These are phyloP conservation scores for Pomacea maculata DNA, from an alignment of 1,140 invertebrate species.

Conservation along the genomic window DNA sequence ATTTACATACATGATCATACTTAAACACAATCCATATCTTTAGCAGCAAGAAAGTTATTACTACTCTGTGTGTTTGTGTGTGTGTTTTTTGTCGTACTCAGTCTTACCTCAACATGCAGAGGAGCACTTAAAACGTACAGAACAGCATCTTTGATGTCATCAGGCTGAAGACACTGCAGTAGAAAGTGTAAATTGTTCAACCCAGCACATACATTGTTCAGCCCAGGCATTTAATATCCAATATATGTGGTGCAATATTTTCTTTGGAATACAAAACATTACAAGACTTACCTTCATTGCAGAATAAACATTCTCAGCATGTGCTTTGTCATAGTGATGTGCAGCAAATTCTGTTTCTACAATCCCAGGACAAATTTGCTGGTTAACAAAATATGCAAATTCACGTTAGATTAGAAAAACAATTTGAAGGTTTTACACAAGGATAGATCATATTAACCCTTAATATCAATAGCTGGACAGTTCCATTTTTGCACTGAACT, in stretches of 20 bases:
- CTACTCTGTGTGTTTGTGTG: not conserved
- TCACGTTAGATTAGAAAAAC: too few species aligned
- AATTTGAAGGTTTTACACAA: too few species aligned
- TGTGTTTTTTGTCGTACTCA: not conserved
- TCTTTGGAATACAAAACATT: not conserved
- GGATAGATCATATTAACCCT: too few species aligned
- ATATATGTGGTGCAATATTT: not conserved
- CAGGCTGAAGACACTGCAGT: conserved; percentile 38
- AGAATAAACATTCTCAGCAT: not conserved
- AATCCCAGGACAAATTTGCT: conserved; percentile 6
- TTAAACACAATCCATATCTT: not conserved
- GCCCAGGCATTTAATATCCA: conserved; percentile 9
- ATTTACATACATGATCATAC: not conserved
- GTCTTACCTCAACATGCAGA: conserved; percentile 41
- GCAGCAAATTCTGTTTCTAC: conserved; percentile 5
- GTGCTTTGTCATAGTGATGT: not conserved
- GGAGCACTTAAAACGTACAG: conserved; percentile 43
- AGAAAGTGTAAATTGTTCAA: not conserved
- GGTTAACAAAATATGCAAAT: not conserved
- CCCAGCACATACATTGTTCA: not conserved
- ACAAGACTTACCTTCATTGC: not conserved
- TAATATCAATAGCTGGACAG: too few species aligned
- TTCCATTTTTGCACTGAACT: too few species aligned
- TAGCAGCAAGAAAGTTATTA: not conserved
- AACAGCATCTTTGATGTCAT: conserved; percentile 40